Evolutionary conservation across 1,140 invertebrate species (phyloP).

Genomic region (Pemphigus obesinymphae): DNA sequence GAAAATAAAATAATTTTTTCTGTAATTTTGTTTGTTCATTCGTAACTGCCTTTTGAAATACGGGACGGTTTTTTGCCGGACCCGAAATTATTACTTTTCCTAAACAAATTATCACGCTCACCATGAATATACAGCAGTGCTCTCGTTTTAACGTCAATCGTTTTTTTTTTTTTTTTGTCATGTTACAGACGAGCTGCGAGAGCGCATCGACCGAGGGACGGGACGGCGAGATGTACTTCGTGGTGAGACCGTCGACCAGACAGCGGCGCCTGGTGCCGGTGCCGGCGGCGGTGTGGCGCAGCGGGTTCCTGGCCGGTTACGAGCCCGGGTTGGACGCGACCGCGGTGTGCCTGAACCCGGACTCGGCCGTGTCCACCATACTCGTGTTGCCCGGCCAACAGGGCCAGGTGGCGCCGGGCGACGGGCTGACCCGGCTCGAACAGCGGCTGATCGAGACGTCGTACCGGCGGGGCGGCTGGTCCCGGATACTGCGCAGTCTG

Average conservation of each 20-base stretch:
- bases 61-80: too few species aligned
- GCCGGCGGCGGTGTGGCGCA: conserved; percentile 71
- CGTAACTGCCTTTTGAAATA: too few species aligned
- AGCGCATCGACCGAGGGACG: conserved; percentile 64
- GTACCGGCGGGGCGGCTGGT: conserved; percentile 66
- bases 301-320: conserved; percentile 72
- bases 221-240: conserved; percentile 79
- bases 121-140: too few species aligned
- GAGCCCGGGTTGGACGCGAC: conserved; percentile 77
- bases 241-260: conserved; percentile 69
- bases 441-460: conserved; percentile 61
- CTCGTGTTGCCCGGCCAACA: conserved; percentile 75
- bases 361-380: conserved; percentile 68
- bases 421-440: conserved; percentile 68
- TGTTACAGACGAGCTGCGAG: conserved; percentile 66
- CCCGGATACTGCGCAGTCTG: conserved; percentile 64
- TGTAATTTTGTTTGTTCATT: too few species aligned
- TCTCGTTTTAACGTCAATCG: too few species aligned
- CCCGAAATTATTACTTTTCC: too few species aligned
- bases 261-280: conserved; percentile 73
- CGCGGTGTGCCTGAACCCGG: conserved; percentile 65
- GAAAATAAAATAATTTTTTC: too few species aligned
- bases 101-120: too few species aligned
- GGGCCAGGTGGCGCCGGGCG: conserved; percentile 64
- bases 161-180: not conserved